phyloP scores from a whole-genome alignment of 2,888 invertebrate species.

The Rhopalosiphum nymphaeae region DNA sequence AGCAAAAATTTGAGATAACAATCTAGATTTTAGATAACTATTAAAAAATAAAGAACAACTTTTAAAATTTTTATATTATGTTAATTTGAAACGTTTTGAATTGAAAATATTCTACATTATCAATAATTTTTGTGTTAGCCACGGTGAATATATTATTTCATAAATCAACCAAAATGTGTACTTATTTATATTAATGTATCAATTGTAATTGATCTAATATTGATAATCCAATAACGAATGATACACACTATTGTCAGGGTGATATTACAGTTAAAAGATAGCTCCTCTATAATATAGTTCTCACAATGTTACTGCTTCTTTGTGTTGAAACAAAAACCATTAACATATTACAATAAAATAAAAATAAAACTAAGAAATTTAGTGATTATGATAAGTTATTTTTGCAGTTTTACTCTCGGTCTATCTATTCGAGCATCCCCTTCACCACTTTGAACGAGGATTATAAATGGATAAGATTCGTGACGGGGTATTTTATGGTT shows the following conservation, averaged over 20 bases:
- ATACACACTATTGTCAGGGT: neutral
- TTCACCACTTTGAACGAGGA: neutral
- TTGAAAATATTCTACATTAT: neutral
- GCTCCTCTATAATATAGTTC: neutral
- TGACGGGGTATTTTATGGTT: conserved; percentile 30
- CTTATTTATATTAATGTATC: neutral
- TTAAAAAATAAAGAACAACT: neutral
- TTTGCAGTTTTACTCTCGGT: neutral
- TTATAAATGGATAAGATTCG: neutral
- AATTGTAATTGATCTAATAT: neutral
- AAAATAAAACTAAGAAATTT: neutral
- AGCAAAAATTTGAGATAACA: neutral
- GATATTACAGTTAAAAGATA: neutral
- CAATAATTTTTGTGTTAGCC: neutral
- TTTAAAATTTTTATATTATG: neutral
- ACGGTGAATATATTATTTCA: neutral
- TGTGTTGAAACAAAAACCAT: neutral
- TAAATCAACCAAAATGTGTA: neutral
- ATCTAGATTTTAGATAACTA: neutral
- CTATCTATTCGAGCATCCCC: neutral
- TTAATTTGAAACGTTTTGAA: neutral
- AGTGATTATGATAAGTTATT: neutral
- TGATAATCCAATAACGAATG: neutral
- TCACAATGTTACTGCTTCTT: neutral
- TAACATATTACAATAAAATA: neutral